phyloP scores from a whole-genome alignment of 2,113 vertebrate genomes.

The Rhadina sibilatrix region DNA sequence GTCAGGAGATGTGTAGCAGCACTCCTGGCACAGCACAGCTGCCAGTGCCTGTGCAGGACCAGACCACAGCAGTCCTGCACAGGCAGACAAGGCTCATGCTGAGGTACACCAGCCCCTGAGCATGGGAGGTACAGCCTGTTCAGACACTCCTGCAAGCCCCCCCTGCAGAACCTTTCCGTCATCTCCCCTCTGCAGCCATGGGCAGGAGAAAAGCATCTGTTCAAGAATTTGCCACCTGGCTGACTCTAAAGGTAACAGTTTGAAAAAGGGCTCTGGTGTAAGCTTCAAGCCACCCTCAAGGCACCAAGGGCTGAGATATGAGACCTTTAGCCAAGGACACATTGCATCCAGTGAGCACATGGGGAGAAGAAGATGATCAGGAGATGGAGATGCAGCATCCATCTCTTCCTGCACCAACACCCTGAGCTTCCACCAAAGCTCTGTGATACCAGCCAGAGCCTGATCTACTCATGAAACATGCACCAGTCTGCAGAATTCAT shows the following conservation, averaged over 20 bases:
- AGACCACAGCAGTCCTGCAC: neutral
- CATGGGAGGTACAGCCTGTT: neutral
- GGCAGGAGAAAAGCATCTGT: neutral
- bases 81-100: accelerated
- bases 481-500: neutral
- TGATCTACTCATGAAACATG: neutral
- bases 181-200: neutral
- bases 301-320: neutral
- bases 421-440: neutral
- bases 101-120: neutral
- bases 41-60: neutral
- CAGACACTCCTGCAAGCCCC: neutral
- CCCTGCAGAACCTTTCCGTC: neutral
- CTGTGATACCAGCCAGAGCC: neutral
- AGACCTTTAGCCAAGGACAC: neutral
- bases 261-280: neutral
- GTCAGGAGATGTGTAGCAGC: neutral
- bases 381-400: neutral
- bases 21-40: neutral
- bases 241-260: neutral
- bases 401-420: neutral
- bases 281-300: neutral
- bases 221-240: neutral
- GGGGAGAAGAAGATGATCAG: neutral
- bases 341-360: neutral